Evolutionary conservation across 2,888 invertebrate species (phyloP).

Genomic region (Boloria euphrosyne): DNA sequence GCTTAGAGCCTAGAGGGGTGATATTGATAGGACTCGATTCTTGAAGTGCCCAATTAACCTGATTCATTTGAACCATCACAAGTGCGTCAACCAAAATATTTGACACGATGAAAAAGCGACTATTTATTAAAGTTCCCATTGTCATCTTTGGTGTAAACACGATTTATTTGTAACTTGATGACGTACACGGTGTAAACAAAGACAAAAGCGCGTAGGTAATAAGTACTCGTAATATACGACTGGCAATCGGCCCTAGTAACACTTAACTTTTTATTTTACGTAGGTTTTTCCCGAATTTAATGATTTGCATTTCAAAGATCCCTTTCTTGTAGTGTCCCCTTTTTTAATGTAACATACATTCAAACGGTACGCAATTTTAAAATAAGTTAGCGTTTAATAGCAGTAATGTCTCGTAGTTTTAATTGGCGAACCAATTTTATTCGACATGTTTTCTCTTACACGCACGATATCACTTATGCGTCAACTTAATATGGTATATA

Average conservation of each 20-base stretch:
- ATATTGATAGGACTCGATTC: background rate
- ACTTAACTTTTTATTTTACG: no score
- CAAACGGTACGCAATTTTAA: slow-evolving; percentile 30
- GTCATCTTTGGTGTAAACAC: background rate
- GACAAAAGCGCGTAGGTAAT: no score
- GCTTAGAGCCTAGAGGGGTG: background rate
- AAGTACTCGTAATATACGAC: no score
- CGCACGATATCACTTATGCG: slow-evolving; percentile 49
- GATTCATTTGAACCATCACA: slow-evolving; percentile 4
- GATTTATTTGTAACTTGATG: background rate
- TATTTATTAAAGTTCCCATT: background rate
- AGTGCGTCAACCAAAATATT: slow-evolving; percentile 6
- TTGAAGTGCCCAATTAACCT: slow-evolving; percentile 1
- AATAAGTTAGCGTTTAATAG: slow-evolving; percentile 18
- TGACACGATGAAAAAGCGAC: background rate
- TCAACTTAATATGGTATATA: slow-evolving; percentile 23
- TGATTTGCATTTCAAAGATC: no score
- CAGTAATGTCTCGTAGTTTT: slow-evolving; percentile 34
- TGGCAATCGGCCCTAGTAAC: no score
- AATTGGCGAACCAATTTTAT: slow-evolving; percentile 46
- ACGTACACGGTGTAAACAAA: no score
- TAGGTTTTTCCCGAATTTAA: no score
- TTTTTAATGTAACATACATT: slow-evolving; percentile 21
- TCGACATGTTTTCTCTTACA: slow-evolving; percentile 45
- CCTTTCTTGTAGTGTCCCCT: slow-evolving; percentile 1